Evolutionary conservation across 92 coral and sea anemone genomes (phyloP), one percentile per base, ranked within the genome.

Genomic region (Pocillopora grandis): DNA sequence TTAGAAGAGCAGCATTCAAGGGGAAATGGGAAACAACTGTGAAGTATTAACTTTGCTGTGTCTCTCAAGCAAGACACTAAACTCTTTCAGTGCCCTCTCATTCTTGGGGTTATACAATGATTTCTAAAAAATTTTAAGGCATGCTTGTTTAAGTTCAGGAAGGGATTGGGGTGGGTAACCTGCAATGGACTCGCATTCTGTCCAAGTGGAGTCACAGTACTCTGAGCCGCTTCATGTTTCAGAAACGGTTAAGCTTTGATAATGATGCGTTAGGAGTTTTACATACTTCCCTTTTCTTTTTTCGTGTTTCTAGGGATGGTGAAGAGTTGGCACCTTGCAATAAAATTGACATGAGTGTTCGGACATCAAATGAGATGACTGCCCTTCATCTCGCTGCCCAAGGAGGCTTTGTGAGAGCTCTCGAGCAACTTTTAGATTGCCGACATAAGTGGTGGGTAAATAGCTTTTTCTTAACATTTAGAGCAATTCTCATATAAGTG

Each of bases 311-410:
- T 67, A 92, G 94, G 71, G 90, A 92, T 23, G 92, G 91, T 14
- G 78, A 72, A 37, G 87, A 77, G 42, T 85, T 86, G 9, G 17
- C 71, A 48, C 92, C 87, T 14, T 96, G 99, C 80, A 89, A 88
- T 83, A 93, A 95, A 20, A 76, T 96, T 59, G 93, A 96, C 58
- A 55, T 92, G 63, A 92, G 92, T 84, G 92, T 93, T 20, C 88
- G 93, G 17, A 96, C 98, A 36, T 82, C 98, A 49, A 96, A 94
- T 84, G 97, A 95, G 12, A 94, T 94, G 97, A 89, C 93, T 11
- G 96, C 99, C 20, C 92, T 96, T 10, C 99, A 96, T 42, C 87
- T 90, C 35, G 99, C 99, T 1, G 98, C 94, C 10, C 88, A 92
- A 66, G 98, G 98, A 13, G 93, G 94, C 14, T 90, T 76, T 87